Base-by-base conservation (phyloP, 2,113 vertebrate genomes). In the Potamarius usumacintae region DNA sequence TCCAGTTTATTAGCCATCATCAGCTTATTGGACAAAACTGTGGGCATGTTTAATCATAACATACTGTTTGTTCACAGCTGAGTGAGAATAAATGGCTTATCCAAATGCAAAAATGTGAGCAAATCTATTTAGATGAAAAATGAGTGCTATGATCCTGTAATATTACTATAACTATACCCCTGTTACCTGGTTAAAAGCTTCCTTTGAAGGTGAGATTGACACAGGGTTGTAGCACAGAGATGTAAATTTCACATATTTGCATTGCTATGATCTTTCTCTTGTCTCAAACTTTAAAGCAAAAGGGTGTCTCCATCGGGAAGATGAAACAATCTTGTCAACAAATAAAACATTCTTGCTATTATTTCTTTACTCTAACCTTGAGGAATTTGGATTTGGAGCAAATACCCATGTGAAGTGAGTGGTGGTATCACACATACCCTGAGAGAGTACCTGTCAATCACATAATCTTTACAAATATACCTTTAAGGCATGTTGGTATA, bases 241-340 rank as follows among this genome's bases (percentile, higher is more conserved):
- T 57, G 76, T n/a, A 79, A 79, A 79, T 79, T 7, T 30, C 22
- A 17, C 9, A 27, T 9, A 79, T 79, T 79, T 79, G 76, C 76
- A 79, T 79, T 18, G 25, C 52, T 79, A 25, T 79, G 52, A 79
- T 79, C 52, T 79, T n/a, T 55, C 25, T 79, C 52, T 57, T 2
- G 27, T 79, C n/a, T 79, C 11, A 55, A 79, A 79, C 20, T 25
- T n/a, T 77, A 77, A 53, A 77, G 50, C 15, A 55, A 27, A 2
- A 27, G 27, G 50, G 0, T 27, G 4, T n/a, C 74, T 77, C 50
- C 11, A 15, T 77, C 25, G 48, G 74, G 11, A n/a, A 77, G 74
- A 77, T 77, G 22, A 77, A 77, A 53, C 11, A 27, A 78, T 27
- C 5, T 53, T 42, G 7, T 48, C 7, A 20, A 52, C 72, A 52